Evolutionary conservation across 2,113 vertebrate genomes (phyloP).

Genomic region (Turnix velox): DNA sequence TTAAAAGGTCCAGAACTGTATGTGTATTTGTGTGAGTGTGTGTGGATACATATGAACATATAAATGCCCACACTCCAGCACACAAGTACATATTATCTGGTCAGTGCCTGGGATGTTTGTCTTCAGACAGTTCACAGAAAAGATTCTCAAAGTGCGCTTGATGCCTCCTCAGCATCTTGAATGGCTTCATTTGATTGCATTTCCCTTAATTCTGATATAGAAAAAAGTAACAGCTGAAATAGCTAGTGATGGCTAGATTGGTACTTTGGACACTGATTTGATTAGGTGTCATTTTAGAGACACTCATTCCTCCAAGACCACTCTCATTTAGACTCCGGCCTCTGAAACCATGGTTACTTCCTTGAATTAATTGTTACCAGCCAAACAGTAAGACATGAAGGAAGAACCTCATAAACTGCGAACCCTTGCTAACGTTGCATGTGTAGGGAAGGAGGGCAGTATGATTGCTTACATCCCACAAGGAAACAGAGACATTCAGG

Average conservation of each 20-base stretch:
- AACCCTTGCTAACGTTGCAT: neutral
- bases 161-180: neutral
- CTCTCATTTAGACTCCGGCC: neutral
- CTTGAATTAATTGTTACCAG: neutral
- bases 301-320: neutral
- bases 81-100: neutral
- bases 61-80: neutral
- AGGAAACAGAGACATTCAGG: neutral
- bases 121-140: neutral
- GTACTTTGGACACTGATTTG: neutral
- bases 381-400: neutral
- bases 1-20: neutral
- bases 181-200: neutral
- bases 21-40: neutral
- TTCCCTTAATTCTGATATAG: neutral
- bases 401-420: neutral
- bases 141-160: neutral
- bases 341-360: neutral
- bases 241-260: neutral
- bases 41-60: accelerated
- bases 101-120: neutral
- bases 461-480: too few species aligned
- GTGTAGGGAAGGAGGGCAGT: neutral
- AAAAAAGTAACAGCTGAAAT: neutral
- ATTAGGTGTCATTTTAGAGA: neutral